Base-by-base conservation (phyloP, 2,888 invertebrate genomes). In the Spatulosminthurus flaviceps region DNA sequence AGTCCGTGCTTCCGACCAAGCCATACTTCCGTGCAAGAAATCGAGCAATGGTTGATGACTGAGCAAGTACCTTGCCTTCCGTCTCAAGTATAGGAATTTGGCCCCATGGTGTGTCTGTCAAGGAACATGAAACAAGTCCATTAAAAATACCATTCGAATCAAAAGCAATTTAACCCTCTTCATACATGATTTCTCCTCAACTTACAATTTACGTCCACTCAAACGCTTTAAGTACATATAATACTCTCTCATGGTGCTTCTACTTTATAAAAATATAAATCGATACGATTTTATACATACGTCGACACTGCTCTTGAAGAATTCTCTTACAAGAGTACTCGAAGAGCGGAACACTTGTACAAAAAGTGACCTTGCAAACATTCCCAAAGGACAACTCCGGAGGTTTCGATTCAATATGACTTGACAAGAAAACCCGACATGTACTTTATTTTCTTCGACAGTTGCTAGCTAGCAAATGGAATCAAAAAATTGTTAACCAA, bases 21-120 rank as follows among this genome's bases (percentile, higher is more conserved):
- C 80, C 72, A 73, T 82, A 86, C 73, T 84, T 82, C 51, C 83
- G 78, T 0, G 85, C 86, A 24, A 86, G 80, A 74, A 82, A 86
- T 9, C 85, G 82, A 73, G 83, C 84, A 71, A 86, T 85, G 42
- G 84, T 81, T n/a, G 82, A 80, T n/a, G 85, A 83, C 76, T 86
- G 85, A 7, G 84, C 83, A 13, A 86, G 79, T n/a, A 77, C 76
- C 72, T 81, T 64, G 0, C 86, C 86, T 2, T 83, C 84, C 22
- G 83, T 82, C 78, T 84, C 83, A 26, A 86, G 75, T 16, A 84
- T 81, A 0, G 86, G 86, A 16, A 85, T 51, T 43, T 82, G 84
- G 13, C 85, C 83, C 77, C 84, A 86, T 13, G 85, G 85, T 42
- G 83, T 81, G 11, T 73, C 85, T 85, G 74, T 78, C 51, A 51